Base-by-base conservation (phyloP, 2,797 vertebrate species). In the Malurus splendens region DNA sequence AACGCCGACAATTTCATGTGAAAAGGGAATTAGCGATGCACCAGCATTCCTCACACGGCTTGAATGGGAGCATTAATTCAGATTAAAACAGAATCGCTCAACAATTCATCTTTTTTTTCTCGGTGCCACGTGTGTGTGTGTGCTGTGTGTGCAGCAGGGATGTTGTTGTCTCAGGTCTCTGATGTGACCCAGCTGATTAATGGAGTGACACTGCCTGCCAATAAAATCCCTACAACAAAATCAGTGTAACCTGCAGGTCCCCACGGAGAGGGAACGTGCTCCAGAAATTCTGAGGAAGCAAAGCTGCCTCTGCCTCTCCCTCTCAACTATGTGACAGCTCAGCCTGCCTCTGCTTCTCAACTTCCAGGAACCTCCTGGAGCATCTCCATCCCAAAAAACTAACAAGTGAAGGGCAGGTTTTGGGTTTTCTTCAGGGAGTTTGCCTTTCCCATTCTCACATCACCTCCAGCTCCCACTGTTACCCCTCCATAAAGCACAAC, bases 1-100 rank as follows among this genome's bases (percentile, higher is more conserved):
- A 93, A 89, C 62, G 80, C 79, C 90, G 89, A 90, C 89, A 87
- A 90, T 85, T 87, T 52, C 41, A n/a, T 72, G 88, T 60, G 88
- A 91, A 93, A 91, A 87, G 56, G 82, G 89, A 94, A 95, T 96
- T 80, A 94, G 90, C 82, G 90, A 95, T 92, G 91, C 89, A 86
- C 67, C 41, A 42, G 61, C 44, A 32, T 89, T 95, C 78, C 86
- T 94, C 86, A 73, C 78, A 61, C 28, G 33, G 84, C 75, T 94
- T 94, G 90, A 94, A 95, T 93, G 86, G 93, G 96, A 95, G 81
- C 86, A 94, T 92, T 95, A 93, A 95, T 95, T 95, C 93, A 94
- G 88, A 94, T 95, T 93, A 92, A 91, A 94, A 75, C 50, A 22
- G 94, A 92, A 66, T 94, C 93, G 68, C 61, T 93, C 82, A 78